A percentile compares a stretch with the other conserved stretches of the same genome.
phyloP scores from a whole-genome alignment of 2,797 vertebrate species.

The Staurois parvus region DNA sequence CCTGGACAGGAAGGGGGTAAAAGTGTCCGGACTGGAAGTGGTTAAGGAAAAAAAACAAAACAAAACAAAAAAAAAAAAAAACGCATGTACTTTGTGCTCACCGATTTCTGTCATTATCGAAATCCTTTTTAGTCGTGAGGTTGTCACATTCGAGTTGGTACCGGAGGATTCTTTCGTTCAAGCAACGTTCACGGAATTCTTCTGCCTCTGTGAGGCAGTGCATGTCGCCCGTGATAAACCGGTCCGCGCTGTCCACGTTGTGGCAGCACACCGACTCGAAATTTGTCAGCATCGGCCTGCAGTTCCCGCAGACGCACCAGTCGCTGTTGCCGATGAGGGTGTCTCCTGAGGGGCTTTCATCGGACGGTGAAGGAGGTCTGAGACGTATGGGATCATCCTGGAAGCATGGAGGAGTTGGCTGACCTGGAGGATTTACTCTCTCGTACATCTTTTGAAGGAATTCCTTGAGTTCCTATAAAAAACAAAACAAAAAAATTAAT shows the following conservation, averaged over 20 bases:
- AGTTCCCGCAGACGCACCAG: neutral
- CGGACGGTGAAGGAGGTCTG: neutral
- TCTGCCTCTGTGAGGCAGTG: neutral
- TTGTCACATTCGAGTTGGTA: neutral
- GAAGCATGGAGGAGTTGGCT: neutral
- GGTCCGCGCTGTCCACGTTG: neutral
- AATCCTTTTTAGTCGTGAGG: neutral
- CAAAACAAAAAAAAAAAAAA: too few species aligned
- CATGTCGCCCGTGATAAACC: neutral
- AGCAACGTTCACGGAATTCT: neutral
- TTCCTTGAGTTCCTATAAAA: neutral
- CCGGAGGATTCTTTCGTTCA: neutral
- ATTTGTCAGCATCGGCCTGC: neutral
- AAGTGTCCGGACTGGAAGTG: too few species aligned
- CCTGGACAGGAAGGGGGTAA: too few species aligned
- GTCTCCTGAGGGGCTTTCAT: neutral
- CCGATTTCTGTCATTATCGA: neutral
- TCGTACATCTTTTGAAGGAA: neutral
- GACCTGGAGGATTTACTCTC: neutral
- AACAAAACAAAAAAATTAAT: neutral
- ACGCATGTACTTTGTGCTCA: neutral
- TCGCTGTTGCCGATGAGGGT: neutral
- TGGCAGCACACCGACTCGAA: neutral
- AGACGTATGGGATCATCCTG: neutral
- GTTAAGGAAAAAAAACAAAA: too few species aligned